phyloP scores from a whole-genome alignment of 2,113 vertebrate species.

The Podarcis raffonei region DNA sequence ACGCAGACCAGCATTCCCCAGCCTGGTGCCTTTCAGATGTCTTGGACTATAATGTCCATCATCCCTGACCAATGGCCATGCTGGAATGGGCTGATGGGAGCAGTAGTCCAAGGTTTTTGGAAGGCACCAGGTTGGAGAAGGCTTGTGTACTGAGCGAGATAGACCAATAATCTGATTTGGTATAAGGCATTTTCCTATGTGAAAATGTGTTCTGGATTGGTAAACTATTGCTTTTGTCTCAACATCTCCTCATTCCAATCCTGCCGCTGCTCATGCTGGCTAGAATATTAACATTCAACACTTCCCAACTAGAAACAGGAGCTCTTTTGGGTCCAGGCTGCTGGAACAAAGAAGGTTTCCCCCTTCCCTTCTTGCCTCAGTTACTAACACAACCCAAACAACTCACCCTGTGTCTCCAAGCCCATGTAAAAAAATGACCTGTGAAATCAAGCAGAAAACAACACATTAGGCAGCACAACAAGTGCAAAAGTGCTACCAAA shows the following conservation, averaged over 20 bases:
- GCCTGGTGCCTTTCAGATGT: neutral
- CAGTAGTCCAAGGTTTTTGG: neutral
- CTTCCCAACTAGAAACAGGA: neutral
- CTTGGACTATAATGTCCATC: neutral
- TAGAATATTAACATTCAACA: no score
- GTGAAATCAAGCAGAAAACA: constrained; percentile 50
- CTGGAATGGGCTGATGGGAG: neutral
- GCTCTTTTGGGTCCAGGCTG: neutral
- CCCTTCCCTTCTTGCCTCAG: no score
- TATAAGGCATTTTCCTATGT: neutral
- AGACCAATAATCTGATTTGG: neutral
- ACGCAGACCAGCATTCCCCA: rapidly evolving
- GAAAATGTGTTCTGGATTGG: neutral
- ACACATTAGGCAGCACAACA: constrained; percentile 12
- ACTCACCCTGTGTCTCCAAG: constrained; percentile 96
- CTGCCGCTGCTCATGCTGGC: neutral
- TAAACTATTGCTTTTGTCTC: neutral
- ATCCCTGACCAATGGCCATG: neutral
- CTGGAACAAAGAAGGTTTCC: neutral
- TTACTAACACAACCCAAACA: constrained; percentile 23
- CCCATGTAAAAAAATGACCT: constrained; percentile 99
- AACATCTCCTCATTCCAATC: neutral
- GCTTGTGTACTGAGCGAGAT: neutral
- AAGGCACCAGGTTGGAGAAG: neutral
- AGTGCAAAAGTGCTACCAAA: neutral